Evolutionary conservation across 2,113 vertebrate species (phyloP).

Genomic region (Passer domesticus): DNA sequence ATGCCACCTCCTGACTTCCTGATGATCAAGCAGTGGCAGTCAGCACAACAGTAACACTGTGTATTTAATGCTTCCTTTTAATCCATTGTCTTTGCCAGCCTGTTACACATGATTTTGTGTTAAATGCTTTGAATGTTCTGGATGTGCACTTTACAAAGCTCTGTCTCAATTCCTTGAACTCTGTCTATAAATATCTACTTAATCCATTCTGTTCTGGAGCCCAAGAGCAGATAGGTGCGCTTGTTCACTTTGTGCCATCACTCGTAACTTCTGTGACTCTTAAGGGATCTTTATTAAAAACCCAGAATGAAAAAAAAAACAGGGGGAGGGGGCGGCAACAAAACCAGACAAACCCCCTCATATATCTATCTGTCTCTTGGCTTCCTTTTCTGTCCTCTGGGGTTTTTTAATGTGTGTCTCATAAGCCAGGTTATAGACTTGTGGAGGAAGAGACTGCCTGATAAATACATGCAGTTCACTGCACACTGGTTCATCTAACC

Average conservation of each 20-base stretch:
- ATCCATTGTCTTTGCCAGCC: not conserved
- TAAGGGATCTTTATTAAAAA: not conserved
- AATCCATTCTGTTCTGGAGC: not conserved
- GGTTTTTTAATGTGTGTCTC: constrained; percentile 19
- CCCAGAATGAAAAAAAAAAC: not conserved
- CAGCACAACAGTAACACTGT: not conserved
- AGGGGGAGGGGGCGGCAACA: not conserved
- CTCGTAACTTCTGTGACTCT: not conserved
- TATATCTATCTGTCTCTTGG: not conserved
- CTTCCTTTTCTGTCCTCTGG: not conserved
- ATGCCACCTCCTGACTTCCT: not conserved
- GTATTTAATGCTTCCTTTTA: not conserved
- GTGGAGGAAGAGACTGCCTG: not conserved
- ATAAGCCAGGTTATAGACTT: constrained; percentile 4
- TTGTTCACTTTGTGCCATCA: not conserved
- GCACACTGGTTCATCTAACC: not conserved
- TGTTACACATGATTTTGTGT: not conserved
- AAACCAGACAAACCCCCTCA: not conserved
- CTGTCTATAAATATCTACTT: not conserved
- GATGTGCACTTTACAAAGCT: not conserved
- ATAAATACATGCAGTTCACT: not conserved
- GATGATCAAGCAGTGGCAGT: not conserved
- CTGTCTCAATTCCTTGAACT: not conserved
- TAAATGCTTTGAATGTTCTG: not conserved
- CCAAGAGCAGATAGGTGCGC: not conserved